Conservation (phyloP, 1,140 invertebrate genomes). For the Druon quercuslanigerum region DNA sequence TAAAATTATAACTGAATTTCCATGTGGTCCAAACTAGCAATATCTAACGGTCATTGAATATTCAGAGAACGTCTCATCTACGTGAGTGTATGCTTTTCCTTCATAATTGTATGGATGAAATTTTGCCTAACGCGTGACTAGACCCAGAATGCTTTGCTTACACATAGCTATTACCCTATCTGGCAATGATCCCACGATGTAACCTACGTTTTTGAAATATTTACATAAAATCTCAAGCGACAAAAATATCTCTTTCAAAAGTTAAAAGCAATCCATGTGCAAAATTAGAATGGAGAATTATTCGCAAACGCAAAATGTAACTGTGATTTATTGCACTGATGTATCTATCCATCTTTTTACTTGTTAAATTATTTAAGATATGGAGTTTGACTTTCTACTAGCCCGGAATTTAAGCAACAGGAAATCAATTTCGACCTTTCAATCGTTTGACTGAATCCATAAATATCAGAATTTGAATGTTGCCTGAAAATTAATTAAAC, state of each 20-base stretch:
- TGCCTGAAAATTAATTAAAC: not conserved
- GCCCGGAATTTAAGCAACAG: too few species aligned
- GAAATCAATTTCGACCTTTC: too few species aligned
- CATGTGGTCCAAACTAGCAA: conserved; percentile 14
- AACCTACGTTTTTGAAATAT: conserved; percentile 11
- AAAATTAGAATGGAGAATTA: not conserved
- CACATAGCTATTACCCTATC: conserved; percentile 23
- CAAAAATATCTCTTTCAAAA: conserved; percentile 17
- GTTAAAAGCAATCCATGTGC: conserved; percentile 15
- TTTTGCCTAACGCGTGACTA: conserved; percentile 25
- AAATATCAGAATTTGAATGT: not conserved
- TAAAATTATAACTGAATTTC: not conserved
- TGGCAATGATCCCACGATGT: conserved; percentile 14
- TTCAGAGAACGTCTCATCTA: conserved; percentile 14
- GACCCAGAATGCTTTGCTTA: conserved; percentile 29
- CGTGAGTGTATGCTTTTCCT: conserved; percentile 27
- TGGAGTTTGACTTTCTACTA: too few species aligned
- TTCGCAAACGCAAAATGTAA: conserved; percentile 24
- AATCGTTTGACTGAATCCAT: too few species aligned
- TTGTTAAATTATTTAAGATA: not conserved
- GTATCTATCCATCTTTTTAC: not conserved
- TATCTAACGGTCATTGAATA: conserved; percentile 6
- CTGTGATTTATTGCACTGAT: not conserved
- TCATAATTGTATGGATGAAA: conserved; percentile 28
- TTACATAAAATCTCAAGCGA: conserved; percentile 16